Percentiles rank a stretch among this genome's conserved stretches.
These are phyloP conservation scores for Stomatorhinus ivindoensis DNA, from an alignment of 2,113 vertebrate species.

Conservation along the genomic window DNA sequence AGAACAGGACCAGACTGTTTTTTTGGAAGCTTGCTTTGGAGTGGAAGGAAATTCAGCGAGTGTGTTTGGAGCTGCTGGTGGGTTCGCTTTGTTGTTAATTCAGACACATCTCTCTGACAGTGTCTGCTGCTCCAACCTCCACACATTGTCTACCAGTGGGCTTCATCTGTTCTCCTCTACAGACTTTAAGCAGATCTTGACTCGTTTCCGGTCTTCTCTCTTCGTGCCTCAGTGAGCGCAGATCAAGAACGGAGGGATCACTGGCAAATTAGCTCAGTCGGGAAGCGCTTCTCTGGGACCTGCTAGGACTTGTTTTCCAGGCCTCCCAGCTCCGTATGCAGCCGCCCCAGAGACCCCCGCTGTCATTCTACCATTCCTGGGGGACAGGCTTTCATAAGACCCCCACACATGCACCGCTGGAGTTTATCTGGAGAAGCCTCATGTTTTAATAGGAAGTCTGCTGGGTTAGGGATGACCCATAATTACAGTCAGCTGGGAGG, in stretches of 20 bases:
- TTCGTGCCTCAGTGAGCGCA: background rate
- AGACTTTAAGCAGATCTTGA: background rate
- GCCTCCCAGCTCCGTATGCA: background rate
- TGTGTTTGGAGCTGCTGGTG: background rate
- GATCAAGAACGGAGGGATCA: background rate
- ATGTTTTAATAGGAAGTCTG: conserved; percentile 52
- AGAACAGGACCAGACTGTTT: background rate
- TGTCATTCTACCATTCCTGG: background rate
- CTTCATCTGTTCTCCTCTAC: background rate
- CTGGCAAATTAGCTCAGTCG: background rate
- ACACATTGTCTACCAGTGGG: background rate
- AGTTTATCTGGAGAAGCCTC: conserved; percentile 28
- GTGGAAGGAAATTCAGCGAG: background rate
- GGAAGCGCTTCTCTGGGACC: conserved; percentile 21
- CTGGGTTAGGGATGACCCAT: conserved; percentile 50
- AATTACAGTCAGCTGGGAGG: conserved; percentile 63
- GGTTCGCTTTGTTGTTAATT: background rate
- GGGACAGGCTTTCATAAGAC: conserved; percentile 12
- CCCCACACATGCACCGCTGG: background rate
- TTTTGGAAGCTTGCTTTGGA: background rate
- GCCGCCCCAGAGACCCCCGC: background rate
- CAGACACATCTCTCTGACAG: background rate
- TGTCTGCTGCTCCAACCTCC: background rate
- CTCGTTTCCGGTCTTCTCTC: background rate
- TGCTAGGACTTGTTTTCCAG: conserved; percentile 19